Percentiles rank a stretch among this genome's conserved stretches.
Conservation (phyloP, 2,797 vertebrate species). For the Lerista edwardsae region DNA sequence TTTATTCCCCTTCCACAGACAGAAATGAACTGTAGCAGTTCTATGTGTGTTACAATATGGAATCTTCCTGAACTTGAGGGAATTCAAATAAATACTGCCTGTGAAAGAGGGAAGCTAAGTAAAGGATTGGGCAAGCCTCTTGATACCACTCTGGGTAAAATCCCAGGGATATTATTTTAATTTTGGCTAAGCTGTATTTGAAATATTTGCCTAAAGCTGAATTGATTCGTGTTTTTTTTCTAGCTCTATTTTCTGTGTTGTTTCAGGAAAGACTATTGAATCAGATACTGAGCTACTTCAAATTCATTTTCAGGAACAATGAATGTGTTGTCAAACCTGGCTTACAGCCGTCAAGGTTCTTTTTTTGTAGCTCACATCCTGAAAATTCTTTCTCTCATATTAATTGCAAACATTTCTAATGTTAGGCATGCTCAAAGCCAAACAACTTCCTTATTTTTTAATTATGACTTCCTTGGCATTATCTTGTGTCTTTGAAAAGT, state of each 20-base stretch:
- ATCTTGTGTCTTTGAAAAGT: background rate
- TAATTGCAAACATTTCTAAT: background rate
- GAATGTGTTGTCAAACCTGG: background rate
- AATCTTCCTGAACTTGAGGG: background rate
- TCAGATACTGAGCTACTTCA: background rate
- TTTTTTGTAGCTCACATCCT: background rate
- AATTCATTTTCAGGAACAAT: background rate
- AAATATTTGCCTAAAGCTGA: background rate
- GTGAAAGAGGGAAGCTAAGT: background rate
- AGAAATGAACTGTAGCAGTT: too few species aligned
- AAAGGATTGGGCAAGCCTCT: background rate
- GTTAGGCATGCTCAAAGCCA: background rate
- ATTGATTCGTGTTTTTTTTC: background rate
- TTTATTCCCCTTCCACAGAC: background rate
- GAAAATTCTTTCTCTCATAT: accelerated
- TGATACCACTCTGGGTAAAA: background rate
- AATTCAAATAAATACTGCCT: background rate
- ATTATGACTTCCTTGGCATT: background rate
- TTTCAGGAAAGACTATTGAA: background rate
- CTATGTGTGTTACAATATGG: background rate
- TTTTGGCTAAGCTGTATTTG: background rate
- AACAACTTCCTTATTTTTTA: background rate
- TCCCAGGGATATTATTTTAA: background rate
- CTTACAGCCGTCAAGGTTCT: background rate
- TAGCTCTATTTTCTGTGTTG: background rate